Percentiles rank a stretch among this genome's conserved stretches.
Evolutionary conservation across 1,140 invertebrate genomes (phyloP).

Genomic region (Radopholus similis): DNA sequence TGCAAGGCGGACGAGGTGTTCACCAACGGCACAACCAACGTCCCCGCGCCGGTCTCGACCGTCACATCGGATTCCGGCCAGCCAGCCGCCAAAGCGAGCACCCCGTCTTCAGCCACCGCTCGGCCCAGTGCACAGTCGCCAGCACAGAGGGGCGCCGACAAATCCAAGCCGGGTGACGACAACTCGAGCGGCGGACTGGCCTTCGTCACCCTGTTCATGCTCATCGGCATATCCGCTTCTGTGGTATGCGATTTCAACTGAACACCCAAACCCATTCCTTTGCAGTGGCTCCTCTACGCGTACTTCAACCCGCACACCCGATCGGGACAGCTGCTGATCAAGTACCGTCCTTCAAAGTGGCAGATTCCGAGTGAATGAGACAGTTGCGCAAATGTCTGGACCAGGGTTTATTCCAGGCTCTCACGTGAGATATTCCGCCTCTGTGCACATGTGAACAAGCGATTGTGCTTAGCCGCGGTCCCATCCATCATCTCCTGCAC

Average conservation of each 20-base stretch:
- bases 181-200: conserved; percentile 63
- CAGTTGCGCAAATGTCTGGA: too few relatives aligned
- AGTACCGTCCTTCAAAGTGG: conserved; percentile 92
- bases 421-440: background rate
- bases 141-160: background rate
- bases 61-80: background rate
- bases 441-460: background rate
- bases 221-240: conserved; percentile 66
- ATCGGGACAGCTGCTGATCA: conserved; percentile 90
- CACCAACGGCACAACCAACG: conserved; percentile 4
- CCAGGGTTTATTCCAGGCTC: background rate
- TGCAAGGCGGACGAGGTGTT: conserved; percentile 11
- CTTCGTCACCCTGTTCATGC: conserved; percentile 70
- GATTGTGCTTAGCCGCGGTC: too few relatives aligned
- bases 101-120: background rate
- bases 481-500: too few relatives aligned
- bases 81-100: background rate
- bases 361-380: conserved; percentile 67
- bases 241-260: too few relatives aligned
- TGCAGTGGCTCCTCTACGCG: conserved; percentile 88
- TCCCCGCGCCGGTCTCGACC: background rate
- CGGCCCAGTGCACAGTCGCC: background rate
- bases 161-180: conserved; percentile 4
- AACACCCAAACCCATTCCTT: too few relatives aligned
- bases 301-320: conserved; percentile 88